Conservation (phyloP, 2,888 invertebrate species). For the Erynnis tages region DNA sequence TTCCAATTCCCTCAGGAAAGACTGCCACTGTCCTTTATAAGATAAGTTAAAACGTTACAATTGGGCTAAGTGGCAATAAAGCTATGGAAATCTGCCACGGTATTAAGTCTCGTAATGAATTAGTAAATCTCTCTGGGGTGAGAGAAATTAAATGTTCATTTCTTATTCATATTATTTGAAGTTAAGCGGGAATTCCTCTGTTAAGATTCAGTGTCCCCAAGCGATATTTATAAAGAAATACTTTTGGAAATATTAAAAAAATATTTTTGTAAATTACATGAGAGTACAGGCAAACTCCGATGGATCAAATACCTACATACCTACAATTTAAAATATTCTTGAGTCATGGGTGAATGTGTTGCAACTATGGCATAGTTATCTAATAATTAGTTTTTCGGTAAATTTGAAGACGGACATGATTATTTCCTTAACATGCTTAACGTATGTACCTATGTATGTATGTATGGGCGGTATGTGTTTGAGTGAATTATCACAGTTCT, state of each 20-base stretch:
- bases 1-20: not conserved
- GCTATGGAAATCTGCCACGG: slow-evolving; percentile 16
- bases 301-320: too few relatives aligned
- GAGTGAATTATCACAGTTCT: too few relatives aligned
- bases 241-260: too few relatives aligned
- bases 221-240: not conserved
- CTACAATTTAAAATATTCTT: not conserved
- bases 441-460: too few relatives aligned
- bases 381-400: too few relatives aligned
- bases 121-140: slow-evolving; percentile 5
- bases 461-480: too few relatives aligned
- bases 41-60: slow-evolving; percentile 5
- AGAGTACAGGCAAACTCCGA: not conserved
- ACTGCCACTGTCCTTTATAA: not conserved
- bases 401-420: too few relatives aligned
- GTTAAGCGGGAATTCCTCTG: not conserved
- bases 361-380: too few relatives aligned
- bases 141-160: slow-evolving; percentile 18
- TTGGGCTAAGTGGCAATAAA: slow-evolving; percentile 11
- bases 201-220: slow-evolving; percentile 2
- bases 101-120: slow-evolving; percentile 20
- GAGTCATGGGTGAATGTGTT: too few relatives aligned
- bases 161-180: slow-evolving; percentile 9
- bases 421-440: too few relatives aligned
- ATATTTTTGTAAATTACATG: not conserved